A percentile compares a stretch with the other conserved stretches of the same genome.
Conservation (phyloP, 2,888 invertebrate species). For the Caenorhabditis becei region DNA sequence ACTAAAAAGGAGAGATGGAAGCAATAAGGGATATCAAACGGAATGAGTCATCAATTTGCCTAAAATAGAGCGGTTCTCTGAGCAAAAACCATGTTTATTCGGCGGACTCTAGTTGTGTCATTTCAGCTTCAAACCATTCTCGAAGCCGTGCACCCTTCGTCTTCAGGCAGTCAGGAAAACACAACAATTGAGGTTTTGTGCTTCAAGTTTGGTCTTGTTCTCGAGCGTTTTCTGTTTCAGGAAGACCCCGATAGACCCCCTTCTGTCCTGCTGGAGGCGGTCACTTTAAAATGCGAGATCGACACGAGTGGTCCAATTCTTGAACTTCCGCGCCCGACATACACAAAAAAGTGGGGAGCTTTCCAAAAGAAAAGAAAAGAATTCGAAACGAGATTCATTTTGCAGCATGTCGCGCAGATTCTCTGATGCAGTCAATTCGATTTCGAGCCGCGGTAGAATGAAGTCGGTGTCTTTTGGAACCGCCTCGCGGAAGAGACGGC, state of each 20-base stretch:
- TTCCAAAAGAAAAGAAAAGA: constrained; percentile 15
- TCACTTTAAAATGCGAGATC: constrained; percentile 73
- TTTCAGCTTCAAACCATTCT: constrained; percentile 80
- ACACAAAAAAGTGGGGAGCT: constrained; percentile 69
- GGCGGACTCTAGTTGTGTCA: not conserved
- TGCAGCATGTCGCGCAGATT: constrained; percentile 76
- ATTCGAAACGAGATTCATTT: constrained; percentile 36
- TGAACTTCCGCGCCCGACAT: constrained; percentile 70
- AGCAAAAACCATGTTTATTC: constrained; percentile 2
- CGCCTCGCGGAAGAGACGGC: constrained; percentile 60
- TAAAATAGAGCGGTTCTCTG: not conserved
- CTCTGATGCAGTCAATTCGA: constrained; percentile 73
- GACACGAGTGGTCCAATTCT: constrained; percentile 73
- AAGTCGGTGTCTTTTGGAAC: constrained; percentile 74
- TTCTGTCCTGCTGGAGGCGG: constrained; percentile 79
- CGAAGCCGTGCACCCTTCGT: constrained; percentile 78
- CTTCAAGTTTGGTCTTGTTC: not conserved
- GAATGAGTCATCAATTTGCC: constrained; percentile 32
- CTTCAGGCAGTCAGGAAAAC: constrained; percentile 77
- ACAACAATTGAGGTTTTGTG: constrained; percentile 67
- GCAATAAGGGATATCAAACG: not conserved
- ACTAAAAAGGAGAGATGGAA: constrained; percentile 18
- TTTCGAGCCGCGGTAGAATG: constrained; percentile 61
- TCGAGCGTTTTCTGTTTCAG: constrained; percentile 31
- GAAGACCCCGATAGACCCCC: constrained; percentile 76